phyloP scores from a whole-genome alignment of 2,888 invertebrate genomes.

The Alcis repandata region DNA sequence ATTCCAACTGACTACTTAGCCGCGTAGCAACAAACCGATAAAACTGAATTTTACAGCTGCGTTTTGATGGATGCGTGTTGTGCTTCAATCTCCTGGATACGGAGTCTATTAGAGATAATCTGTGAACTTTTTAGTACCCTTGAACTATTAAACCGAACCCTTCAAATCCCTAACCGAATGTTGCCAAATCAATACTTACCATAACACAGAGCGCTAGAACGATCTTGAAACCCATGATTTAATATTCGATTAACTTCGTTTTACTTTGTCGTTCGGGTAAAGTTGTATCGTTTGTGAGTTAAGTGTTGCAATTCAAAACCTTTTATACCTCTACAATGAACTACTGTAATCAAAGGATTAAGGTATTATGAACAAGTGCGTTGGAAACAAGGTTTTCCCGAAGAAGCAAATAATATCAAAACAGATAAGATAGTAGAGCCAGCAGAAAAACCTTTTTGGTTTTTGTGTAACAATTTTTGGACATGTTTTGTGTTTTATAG shows the following conservation, averaged over 20 bases:
- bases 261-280: constrained; percentile 54
- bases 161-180: constrained; percentile 13
- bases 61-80: too few relatives aligned
- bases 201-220: constrained; percentile 66
- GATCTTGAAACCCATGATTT: constrained; percentile 74
- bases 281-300: constrained; percentile 55
- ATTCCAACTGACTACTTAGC: too few relatives aligned
- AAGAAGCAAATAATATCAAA: constrained; percentile 58
- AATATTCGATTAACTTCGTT: constrained; percentile 45
- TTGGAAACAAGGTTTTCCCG: constrained; percentile 73
- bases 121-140: neutral
- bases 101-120: too few relatives aligned
- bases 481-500: neutral
- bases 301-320: constrained; percentile 45
- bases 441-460: constrained; percentile 41
- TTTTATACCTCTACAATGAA: constrained; percentile 72
- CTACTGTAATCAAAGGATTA: constrained; percentile 64
- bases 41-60: too few relatives aligned
- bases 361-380: constrained; percentile 50
- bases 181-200: constrained; percentile 63
- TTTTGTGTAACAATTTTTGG: neutral
- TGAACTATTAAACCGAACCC: constrained; percentile 7
- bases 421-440: constrained; percentile 65
- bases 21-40: too few relatives aligned
- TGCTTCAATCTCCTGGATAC: too few relatives aligned